Evolutionary conservation across 2,113 vertebrate species (phyloP), one percentile per base, ranked within the genome.

Genomic region (Lethenteron camtschaticum): DNA sequence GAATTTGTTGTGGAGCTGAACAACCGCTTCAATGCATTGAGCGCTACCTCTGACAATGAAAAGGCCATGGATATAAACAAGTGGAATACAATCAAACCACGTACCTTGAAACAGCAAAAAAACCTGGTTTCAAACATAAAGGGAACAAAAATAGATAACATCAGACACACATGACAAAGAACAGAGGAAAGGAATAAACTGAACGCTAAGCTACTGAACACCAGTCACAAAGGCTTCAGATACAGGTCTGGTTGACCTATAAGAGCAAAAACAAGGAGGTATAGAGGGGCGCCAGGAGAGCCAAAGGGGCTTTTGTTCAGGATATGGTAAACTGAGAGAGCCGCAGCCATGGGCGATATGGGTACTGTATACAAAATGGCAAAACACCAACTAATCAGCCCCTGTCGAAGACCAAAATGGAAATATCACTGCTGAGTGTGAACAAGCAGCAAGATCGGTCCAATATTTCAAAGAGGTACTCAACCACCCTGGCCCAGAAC

Each of bases 181-280:
- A 63, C 16, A 14, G 59, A 63, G 13, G 59, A 63, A 63, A 63
- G 59, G 59, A 63, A 63, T 13, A 6, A 63, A 63, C 16, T 63
- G 59, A 63, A 63, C 13, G 59, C 13, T 14, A 63, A 18, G 59
- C 13, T 63, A 18, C 16, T 63, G 59, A 63, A 18, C 59, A 63
- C 59, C 13, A 63, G 59, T 8, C 16, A 63, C 59, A 14, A 6
- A 63, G 59, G 59, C 59, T 63, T 63, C 59, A 63, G 5, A 8
- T 14, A 63, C 59, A 63, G 59, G 59, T 63, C 59, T 7, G 1
- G 16, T 18, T 14, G 16, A 2, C 59, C 16, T 63, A 5, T 7
- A 63, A 63, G 59, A 63, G 13, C 59, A 63, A 63, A 63, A 18
- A 63, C 16, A 63, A 63, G 59, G 59, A 63, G 16, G 59, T 63